Evolutionary conservation across 2,113 vertebrate species (phyloP).

Genomic region (Pterocles gutturalis): DNA sequence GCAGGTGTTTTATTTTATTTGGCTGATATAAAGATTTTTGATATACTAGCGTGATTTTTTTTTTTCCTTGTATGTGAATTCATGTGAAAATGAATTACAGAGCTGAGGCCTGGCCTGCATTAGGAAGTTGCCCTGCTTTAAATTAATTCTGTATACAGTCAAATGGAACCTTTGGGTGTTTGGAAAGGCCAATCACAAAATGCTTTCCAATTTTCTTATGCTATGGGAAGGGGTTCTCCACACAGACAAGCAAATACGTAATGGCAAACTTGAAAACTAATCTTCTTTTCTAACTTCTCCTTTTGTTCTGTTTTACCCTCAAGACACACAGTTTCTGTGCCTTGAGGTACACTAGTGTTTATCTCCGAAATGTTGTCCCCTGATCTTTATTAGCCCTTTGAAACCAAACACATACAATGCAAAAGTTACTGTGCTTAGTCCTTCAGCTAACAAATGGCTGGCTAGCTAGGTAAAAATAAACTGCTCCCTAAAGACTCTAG

Average conservation of each 20-base stretch:
- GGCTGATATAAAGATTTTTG: neutral
- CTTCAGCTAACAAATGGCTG: neutral
- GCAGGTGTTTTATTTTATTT: constrained; percentile 2
- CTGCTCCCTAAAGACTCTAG: neutral
- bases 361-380: neutral
- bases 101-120: neutral
- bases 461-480: neutral
- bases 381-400: neutral
- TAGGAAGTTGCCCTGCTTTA: neutral
- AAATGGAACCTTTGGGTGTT: neutral
- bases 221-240: neutral
- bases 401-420: neutral
- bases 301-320: neutral
- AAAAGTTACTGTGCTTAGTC: neutral
- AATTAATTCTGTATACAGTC: neutral
- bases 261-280: neutral
- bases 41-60: neutral
- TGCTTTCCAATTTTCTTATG: neutral
- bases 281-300: neutral
- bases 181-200: neutral
- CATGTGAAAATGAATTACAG: neutral
- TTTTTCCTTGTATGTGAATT: neutral
- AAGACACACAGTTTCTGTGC: neutral
- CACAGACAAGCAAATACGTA: neutral
- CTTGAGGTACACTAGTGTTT: neutral